Percentiles rank a stretch among this genome's conserved stretches.
Evolutionary conservation across 1,140 invertebrate species (phyloP).

Genomic region (Drusus annulatus): DNA sequence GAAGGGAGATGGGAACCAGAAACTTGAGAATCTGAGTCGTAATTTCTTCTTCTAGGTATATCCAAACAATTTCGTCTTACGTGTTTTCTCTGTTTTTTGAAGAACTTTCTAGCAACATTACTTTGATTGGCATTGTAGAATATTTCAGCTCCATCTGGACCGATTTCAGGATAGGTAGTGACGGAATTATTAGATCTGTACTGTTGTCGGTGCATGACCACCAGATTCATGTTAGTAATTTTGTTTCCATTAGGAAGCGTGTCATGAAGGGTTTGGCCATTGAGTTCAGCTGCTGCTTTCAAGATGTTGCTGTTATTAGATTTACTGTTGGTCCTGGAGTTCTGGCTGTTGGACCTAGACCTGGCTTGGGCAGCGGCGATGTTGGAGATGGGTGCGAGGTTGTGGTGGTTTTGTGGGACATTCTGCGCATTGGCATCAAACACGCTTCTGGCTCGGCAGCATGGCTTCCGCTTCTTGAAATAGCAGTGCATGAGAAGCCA

Average conservation of each 20-base stretch:
- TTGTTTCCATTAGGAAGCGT: conserved; percentile 64
- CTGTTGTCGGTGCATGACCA: conserved; percentile 79
- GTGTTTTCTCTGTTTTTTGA: conserved; percentile 87
- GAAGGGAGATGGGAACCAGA: conserved; percentile 68
- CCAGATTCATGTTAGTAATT: conserved; percentile 72
- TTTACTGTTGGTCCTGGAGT: conserved; percentile 72
- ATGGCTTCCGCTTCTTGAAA: conserved; percentile 74
- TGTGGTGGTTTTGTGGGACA: conserved; percentile 68
- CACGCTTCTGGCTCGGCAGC: conserved; percentile 77
- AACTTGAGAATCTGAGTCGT: conserved; percentile 75
- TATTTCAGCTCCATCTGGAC: conserved; percentile 77
- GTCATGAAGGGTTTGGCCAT: conserved; percentile 68
- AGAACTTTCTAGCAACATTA: conserved; percentile 92
- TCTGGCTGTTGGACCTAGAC: conserved; percentile 76
- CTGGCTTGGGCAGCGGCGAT: conserved; percentile 62
- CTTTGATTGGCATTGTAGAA: conserved; percentile 96
- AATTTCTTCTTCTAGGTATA: conserved; percentile 75
- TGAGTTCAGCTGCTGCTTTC: conserved; percentile 71
- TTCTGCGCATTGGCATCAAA: conserved; percentile 76
- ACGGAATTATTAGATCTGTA: conserved; percentile 80
- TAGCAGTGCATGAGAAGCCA: conserved; percentile 80
- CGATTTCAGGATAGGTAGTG: conserved; percentile 77
- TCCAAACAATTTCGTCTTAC: conserved; percentile 84
- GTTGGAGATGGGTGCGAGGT: conserved; percentile 61
- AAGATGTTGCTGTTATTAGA: conserved; percentile 72